phyloP scores from a whole-genome alignment of 2,797 vertebrate genomes.

The Echeneis naucrates region DNA sequence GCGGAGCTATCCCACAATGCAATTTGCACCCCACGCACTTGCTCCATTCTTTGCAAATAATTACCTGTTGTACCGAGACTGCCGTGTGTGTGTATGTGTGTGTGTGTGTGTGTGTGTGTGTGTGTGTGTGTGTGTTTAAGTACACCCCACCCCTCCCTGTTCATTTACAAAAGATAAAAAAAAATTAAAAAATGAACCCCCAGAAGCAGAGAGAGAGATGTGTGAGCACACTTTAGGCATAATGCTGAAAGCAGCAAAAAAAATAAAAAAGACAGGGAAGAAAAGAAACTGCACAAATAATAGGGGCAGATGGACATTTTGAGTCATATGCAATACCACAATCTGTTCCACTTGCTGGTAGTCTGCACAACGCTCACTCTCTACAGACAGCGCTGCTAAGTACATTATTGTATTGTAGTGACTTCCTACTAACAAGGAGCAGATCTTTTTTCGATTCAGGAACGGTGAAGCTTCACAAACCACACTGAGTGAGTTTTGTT shows the following conservation, averaged over 20 bases:
- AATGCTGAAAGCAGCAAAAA: constrained; percentile 66
- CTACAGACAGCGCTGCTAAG: constrained; percentile 57
- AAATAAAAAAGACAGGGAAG: neutral
- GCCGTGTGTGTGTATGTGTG: constrained; percentile 3
- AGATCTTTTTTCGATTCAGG: constrained; percentile 29
- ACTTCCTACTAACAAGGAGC: constrained; percentile 59
- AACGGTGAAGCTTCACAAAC: constrained; percentile 39
- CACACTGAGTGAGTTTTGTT: constrained; percentile 52
- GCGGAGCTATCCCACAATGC: constrained; percentile 55
- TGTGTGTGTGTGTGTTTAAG: constrained; percentile 42
- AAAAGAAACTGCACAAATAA: constrained; percentile 54
- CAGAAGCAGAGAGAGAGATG: constrained; percentile 29
- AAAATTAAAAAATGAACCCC: constrained; percentile 24
- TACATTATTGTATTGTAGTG: constrained; percentile 53
- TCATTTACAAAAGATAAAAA: constrained; percentile 7
- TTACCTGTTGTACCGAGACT: constrained; percentile 62
- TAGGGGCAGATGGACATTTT: constrained; percentile 81
- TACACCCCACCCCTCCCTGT: constrained; percentile 20
- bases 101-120: constrained; percentile 3
- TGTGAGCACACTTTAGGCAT: constrained; percentile 44
- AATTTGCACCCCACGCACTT: constrained; percentile 70
- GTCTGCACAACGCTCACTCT: constrained; percentile 57
- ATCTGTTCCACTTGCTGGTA: constrained; percentile 71
- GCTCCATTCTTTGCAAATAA: constrained; percentile 67
- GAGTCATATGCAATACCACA: constrained; percentile 74